Evolutionary conservation across 2,113 vertebrate species (phyloP), one percentile per base, ranked within the genome.

Genomic region (Lagopus leucura): DNA sequence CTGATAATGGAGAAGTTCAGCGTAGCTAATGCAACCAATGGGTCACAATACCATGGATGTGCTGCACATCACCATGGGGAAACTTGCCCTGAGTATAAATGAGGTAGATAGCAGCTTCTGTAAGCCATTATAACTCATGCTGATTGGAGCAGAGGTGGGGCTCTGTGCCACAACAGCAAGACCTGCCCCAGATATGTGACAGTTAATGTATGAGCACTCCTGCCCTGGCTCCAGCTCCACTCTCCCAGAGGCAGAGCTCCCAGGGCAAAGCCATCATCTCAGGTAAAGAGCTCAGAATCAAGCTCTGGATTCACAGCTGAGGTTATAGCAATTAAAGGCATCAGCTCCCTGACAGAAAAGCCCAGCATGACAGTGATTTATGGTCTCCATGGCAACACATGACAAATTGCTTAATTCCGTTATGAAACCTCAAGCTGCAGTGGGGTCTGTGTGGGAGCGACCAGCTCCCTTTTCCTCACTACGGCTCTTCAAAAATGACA

Each of bases 341-440:
- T 10, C 0, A 1, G 32, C 81, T 94, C 90, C 60, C 87, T 78
- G 65, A 82, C 75, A 76, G 92, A 95, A 89, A 96, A 94, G 63
- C 64, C 42, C 52, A 91, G 76, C 66, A 91, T 78, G 92, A 93
- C 89, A 96, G 82, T 96, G 90, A 96, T 95, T 95, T 97, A 94
- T 10, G 0, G 94, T 97, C 76, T 94, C 97, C 93, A 96, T 92
- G 80, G 96, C 86, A 97, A 97, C 96, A 64, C 6, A n/a, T 2
- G 66, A 94, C 86, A 96, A 97, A 97, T 97, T 93, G 84, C 89
- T 95, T 96, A 95, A 97, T 96, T 96, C 86, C 93, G 91, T 97
- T 97, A 96, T 71, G 89, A 95, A 96, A 95, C 75, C 90, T 75
- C 65, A 57, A 94, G 85, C 85, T 90, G 71, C 67, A 90, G 58